Evolutionary conservation across 2,113 vertebrate genomes (phyloP).

Genomic region (Monopterus albus): DNA sequence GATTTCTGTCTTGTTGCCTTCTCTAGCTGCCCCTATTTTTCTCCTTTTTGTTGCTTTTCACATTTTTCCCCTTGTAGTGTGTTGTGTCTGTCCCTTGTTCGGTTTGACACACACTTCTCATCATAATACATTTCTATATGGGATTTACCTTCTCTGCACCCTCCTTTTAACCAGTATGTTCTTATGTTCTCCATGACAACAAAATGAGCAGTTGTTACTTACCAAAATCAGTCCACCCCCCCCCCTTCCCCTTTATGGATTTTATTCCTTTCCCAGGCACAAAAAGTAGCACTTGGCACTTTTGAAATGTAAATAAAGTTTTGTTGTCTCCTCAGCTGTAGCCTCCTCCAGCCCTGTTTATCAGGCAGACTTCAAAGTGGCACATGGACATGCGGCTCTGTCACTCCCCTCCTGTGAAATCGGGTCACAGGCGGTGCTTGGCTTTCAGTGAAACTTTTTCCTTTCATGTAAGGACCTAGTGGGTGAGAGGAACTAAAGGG

Average conservation of each 20-base stretch:
- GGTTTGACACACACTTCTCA: background rate
- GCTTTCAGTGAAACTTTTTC: constrained; percentile 69
- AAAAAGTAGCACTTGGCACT: constrained; percentile 66
- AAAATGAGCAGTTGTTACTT: constrained; percentile 36
- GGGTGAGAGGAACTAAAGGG: constrained; percentile 70
- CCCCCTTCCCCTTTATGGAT: constrained; percentile 6
- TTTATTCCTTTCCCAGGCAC: constrained; percentile 56
- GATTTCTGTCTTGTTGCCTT: constrained; percentile 2
- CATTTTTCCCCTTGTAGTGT: background rate
- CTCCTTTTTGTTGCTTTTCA: constrained; percentile 7
- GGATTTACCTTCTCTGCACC: constrained; percentile 4
- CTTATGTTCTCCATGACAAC: constrained; percentile 14
- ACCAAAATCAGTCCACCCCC: background rate
- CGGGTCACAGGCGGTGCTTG: constrained; percentile 71
- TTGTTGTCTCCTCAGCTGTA: constrained; percentile 69
- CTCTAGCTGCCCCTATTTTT: too few species aligned
- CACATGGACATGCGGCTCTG: constrained; percentile 72
- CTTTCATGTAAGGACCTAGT: constrained; percentile 77
- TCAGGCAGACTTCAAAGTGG: constrained; percentile 77
- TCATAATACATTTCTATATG: background rate
- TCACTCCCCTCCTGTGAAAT: constrained; percentile 68
- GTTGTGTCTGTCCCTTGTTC: constrained; percentile 16
- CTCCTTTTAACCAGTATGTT: constrained; percentile 33
- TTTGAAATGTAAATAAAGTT: constrained; percentile 81
- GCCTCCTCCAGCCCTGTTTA: constrained; percentile 76